These are phyloP conservation scores for Drosophila austrosaltans DNA, from an alignment of 2,888 invertebrate genomes.

Conservation along the genomic window DNA sequence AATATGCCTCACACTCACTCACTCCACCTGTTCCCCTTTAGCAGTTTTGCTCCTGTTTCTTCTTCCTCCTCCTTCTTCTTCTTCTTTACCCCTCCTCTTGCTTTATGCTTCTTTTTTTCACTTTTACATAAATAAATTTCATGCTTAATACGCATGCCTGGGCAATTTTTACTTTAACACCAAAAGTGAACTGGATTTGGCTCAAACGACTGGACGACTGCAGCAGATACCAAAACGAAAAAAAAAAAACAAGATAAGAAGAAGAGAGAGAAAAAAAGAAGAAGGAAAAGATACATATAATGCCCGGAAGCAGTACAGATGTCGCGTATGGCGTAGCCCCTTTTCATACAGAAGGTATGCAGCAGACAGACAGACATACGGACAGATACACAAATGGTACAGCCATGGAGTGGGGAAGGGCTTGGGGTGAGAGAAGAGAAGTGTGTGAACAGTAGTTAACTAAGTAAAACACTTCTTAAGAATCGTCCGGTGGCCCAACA, in stretches of 20 bases:
- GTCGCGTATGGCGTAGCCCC: constrained; percentile 52
- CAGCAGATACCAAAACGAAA: not conserved
- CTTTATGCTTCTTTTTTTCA: constrained; percentile 18
- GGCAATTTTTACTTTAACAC: constrained; percentile 74
- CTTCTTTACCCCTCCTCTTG: not conserved
- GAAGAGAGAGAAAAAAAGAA: not conserved
- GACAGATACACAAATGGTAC: not conserved
- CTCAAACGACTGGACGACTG: constrained; percentile 8
- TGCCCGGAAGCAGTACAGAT: constrained; percentile 75
- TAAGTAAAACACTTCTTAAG: not conserved
- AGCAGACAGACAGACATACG: constrained; percentile 25
- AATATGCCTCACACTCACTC: constrained; percentile 47
- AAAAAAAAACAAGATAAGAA: not conserved
- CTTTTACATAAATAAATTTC: constrained; percentile 67
- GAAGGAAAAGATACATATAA: constrained; percentile 34
- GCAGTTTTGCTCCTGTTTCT: constrained; percentile 18
- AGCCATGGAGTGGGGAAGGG: not conserved
- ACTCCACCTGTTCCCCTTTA: constrained; percentile 24
- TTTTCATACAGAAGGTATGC: constrained; percentile 29
- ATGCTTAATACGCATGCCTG: constrained; percentile 78
- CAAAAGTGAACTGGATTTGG: constrained; percentile 44
- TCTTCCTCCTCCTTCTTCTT: not conserved
- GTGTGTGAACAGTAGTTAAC: constrained; percentile 2
- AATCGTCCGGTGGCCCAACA: too few relatives aligned
- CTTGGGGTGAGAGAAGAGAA: too few relatives aligned